Conservation (phyloP, 2,113 vertebrate genomes). For the Sylvilagus bachmani region DNA sequence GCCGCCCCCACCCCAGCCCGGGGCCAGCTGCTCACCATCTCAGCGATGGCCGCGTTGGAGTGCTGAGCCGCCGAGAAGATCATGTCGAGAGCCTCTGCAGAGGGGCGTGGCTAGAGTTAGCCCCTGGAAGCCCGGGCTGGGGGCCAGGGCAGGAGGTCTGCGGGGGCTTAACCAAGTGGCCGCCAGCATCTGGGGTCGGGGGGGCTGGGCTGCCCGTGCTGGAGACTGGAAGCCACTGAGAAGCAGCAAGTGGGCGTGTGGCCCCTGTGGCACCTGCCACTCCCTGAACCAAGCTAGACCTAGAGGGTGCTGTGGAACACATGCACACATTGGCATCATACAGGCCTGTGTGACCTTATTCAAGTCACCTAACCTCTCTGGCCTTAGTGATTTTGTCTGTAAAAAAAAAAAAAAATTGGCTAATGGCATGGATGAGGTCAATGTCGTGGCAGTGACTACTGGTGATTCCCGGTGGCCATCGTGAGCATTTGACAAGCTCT, state of each 20-base stretch:
- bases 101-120: not conserved
- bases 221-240: not conserved
- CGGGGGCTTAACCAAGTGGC: not conserved
- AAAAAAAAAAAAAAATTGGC: not conserved
- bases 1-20: not conserved
- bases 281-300: not conserved
- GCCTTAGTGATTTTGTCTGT: not conserved
- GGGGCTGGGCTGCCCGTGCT: not conserved
- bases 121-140: not conserved
- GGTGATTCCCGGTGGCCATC: not conserved
- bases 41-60: constrained; percentile 87
- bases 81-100: constrained; percentile 88
- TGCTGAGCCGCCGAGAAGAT: constrained; percentile 89
- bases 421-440: not conserved
- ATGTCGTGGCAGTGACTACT: rapidly evolving
- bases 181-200: not conserved
- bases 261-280: not conserved
- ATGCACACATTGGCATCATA: not conserved
- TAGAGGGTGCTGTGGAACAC: not conserved
- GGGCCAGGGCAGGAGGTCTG: not conserved
- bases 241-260: rapidly evolving
- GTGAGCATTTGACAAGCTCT: not conserved
- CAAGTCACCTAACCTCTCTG: not conserved
- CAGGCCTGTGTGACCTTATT: not conserved
- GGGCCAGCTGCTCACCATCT: constrained; percentile 86